Evolutionary conservation across 2,797 vertebrate genomes (phyloP), one percentile per base, ranked within the genome.

Genomic region (Rhinophrynus dorsalis): DNA sequence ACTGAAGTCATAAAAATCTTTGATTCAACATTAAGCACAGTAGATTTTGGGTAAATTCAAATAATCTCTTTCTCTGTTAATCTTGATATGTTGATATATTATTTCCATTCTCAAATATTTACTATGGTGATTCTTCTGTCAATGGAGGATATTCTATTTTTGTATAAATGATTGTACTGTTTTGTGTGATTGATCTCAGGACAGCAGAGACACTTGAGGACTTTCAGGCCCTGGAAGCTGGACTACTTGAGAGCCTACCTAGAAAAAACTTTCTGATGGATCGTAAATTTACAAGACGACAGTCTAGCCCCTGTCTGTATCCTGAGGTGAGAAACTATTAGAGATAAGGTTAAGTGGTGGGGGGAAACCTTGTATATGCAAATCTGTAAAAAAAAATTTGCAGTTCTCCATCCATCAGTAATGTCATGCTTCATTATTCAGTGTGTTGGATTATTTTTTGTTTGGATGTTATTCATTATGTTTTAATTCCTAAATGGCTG

Each of bases 141-240:
- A 45, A 45, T 7, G 10, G 9, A 18, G 10, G 18, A 45, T 9
- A 9, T 12, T n/a, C 6, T 27, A 24, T 50, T 13, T 3, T 54
- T 30, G 15, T 18, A 13, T 33, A 20, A 45, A 8, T 17, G 10
- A 27, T 45, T n/a, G 3, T 6, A 11, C 11, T 27, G 45, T 9
- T 27, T 5, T 57, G 11, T 69, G 3, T 45, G 6, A 17, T 55
- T 24, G 50, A 51, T 78, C 10, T 24, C 78, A 91, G 90, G 85
- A 91, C 83, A 81, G 85, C 89, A 0, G 88, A 89, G 78, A 84
- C 83, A 0, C 76, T 88, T 21, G 88, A 85, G 62, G 82, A 86
- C 6, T 90, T 89, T 81, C 88, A 89, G 77, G 83, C 86, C 10
- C 64, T 77, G 75, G 86, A 90, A 17, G 84, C 83, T 51, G 88